These are phyloP conservation scores for Bombylius major DNA, from an alignment of 2,888 invertebrate species.

Conservation along the genomic window DNA sequence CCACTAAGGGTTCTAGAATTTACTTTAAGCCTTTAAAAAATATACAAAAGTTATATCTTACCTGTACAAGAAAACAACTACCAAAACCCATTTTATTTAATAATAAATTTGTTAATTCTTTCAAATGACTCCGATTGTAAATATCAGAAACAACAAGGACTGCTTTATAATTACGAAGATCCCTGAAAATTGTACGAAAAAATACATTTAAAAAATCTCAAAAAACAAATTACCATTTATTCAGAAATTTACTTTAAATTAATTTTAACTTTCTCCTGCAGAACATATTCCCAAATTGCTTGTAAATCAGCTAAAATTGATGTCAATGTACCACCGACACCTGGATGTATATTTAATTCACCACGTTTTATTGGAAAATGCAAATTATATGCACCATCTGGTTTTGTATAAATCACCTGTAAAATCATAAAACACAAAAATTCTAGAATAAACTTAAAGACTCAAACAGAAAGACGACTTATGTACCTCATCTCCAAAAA, in stretches of 20 bases:
- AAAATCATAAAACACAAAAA: not conserved
- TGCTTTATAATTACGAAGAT: constrained; percentile 67
- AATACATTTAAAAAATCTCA: not conserved
- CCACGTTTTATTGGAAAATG: constrained; percentile 85
- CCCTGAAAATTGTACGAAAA: constrained; percentile 29
- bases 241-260: constrained; percentile 36
- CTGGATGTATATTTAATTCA: constrained; percentile 71
- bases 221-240: not conserved
- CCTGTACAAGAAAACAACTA: constrained; percentile 44
- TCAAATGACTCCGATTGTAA: constrained; percentile 72
- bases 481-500: constrained; percentile 65
- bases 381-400: constrained; percentile 62
- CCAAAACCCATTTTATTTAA: constrained; percentile 73
- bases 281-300: constrained; percentile 74
- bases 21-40: not conserved
- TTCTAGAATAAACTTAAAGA: not conserved
- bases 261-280: constrained; percentile 66
- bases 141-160: constrained; percentile 83
- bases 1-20: not conserved
- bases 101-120: constrained; percentile 69
- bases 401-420: constrained; percentile 30
- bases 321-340: constrained; percentile 74
- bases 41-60: not conserved
- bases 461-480: no score
- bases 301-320: constrained; percentile 75